Conservation (phyloP, 2,797 vertebrate species). For the Leuciscus waleckii region DNA sequence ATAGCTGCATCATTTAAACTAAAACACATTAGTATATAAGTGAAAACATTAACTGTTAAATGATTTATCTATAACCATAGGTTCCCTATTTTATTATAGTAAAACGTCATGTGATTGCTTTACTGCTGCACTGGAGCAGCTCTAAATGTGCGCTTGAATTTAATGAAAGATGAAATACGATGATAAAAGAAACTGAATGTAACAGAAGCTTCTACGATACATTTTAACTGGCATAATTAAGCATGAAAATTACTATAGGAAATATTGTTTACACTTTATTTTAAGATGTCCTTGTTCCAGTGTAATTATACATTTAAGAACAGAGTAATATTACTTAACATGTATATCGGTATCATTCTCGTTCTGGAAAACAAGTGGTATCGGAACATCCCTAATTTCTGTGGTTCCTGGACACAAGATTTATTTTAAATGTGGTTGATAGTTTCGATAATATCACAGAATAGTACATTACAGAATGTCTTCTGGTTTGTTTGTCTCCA, state of each 20-base stretch:
- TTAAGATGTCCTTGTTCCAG: neutral
- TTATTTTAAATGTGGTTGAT: neutral
- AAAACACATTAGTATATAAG: neutral
- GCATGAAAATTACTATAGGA: neutral
- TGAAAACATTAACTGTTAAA: neutral
- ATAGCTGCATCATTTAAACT: neutral
- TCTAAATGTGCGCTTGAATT: neutral
- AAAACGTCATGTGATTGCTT: neutral
- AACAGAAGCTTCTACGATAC: too few relatives aligned
- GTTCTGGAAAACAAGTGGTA: neutral
- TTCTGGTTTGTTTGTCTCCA: conserved; percentile 62
- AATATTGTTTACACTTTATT: neutral
- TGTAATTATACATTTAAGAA: neutral
- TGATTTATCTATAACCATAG: neutral
- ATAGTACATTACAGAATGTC: neutral
- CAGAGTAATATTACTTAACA: neutral
- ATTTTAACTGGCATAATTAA: neutral
- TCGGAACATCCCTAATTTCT: neutral
- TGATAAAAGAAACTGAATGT: neutral
- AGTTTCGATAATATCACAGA: neutral
- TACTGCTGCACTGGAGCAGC: neutral
- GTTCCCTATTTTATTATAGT: neutral
- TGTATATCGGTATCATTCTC: neutral
- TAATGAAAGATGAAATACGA: neutral
- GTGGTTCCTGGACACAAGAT: neutral